Percentiles rank a stretch among this genome's conserved stretches.
These are phyloP conservation scores for Entomobrya multifasciata DNA, from an alignment of 2,888 invertebrate genomes.

Conservation along the genomic window DNA sequence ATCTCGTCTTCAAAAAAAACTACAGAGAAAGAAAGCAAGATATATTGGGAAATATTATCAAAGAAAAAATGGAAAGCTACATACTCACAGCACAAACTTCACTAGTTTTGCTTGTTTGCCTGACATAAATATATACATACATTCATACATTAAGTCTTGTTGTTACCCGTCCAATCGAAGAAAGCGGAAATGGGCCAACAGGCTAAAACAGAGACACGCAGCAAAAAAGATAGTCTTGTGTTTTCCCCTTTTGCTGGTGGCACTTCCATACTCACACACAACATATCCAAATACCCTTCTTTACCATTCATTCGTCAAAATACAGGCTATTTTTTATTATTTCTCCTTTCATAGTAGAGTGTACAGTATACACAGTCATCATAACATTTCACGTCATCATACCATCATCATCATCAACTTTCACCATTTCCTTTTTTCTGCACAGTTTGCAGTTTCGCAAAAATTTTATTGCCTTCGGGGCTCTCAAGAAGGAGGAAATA, in stretches of 20 bases:
- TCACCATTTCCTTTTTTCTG: constrained; percentile 62
- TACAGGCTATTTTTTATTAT: background rate
- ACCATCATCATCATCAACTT: constrained; percentile 34
- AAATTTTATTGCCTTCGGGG: constrained; percentile 67
- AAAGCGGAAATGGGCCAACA: constrained; percentile 65
- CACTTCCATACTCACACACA: constrained; percentile 39
- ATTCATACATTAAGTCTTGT: background rate
- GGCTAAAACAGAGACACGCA: constrained; percentile 36
- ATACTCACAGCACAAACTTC: background rate
- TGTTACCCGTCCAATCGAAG: constrained; percentile 5
- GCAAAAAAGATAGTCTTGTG: background rate
- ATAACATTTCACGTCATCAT: constrained; percentile 13
- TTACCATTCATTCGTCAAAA: constrained; percentile 29
- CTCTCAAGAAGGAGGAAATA: constrained; percentile 14
- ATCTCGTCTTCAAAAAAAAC: background rate
- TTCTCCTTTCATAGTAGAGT: background rate
- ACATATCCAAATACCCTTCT: constrained; percentile 6
- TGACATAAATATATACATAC: background rate
- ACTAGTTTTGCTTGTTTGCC: background rate
- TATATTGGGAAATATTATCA: background rate
- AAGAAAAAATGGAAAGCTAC: background rate
- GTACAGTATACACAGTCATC: background rate
- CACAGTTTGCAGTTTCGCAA: constrained; percentile 59
- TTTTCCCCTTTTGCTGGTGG: constrained; percentile 35
- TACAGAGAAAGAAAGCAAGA: constrained; percentile 7